Evolutionary conservation across 1,140 invertebrate species (phyloP).

Genomic region (Bacillus rossius): DNA sequence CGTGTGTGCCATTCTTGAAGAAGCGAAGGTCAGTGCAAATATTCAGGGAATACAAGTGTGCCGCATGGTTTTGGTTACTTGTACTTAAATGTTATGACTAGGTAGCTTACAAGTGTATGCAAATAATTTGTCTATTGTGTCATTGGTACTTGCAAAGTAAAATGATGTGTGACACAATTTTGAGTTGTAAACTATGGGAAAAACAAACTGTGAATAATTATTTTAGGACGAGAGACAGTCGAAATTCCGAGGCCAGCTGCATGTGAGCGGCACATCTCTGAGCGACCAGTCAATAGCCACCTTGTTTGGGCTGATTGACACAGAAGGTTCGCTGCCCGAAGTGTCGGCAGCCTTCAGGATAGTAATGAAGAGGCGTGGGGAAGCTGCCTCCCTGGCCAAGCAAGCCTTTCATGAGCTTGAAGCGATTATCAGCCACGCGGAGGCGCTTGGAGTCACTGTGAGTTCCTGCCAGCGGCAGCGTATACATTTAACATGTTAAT

Average conservation of each 20-base stretch:
- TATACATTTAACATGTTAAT: background rate
- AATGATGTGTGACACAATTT: background rate
- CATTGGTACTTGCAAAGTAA: background rate
- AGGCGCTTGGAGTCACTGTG: slow-evolving; percentile 69
- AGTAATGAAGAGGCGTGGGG: slow-evolving; percentile 54
- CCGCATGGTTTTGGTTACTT: slow-evolving; percentile 14
- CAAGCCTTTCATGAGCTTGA: slow-evolving; percentile 69
- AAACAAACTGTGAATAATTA: slow-evolving; percentile 17
- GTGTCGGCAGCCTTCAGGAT: slow-evolving; percentile 54
- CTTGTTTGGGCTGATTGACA: slow-evolving; percentile 64
- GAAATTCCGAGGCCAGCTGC: slow-evolving; percentile 65
- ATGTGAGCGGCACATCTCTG: slow-evolving; percentile 60
- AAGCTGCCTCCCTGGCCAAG: slow-evolving; percentile 57
- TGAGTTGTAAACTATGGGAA: background rate
- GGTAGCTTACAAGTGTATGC: background rate
- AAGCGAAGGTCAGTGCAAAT: slow-evolving; percentile 51
- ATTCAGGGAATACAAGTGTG: too few relatives aligned
- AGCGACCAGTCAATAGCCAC: slow-evolving; percentile 61
- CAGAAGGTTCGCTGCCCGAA: slow-evolving; percentile 60
- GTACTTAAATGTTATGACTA: background rate
- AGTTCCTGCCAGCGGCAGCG: slow-evolving; percentile 5
- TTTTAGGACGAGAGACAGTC: slow-evolving; percentile 54
- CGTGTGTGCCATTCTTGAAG: slow-evolving; percentile 56
- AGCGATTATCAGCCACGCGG: slow-evolving; percentile 57
- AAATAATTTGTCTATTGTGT: background rate